These are phyloP conservation scores for Ormyrus labotus DNA, from an alignment of 2,888 invertebrate species.

Conservation along the genomic window DNA sequence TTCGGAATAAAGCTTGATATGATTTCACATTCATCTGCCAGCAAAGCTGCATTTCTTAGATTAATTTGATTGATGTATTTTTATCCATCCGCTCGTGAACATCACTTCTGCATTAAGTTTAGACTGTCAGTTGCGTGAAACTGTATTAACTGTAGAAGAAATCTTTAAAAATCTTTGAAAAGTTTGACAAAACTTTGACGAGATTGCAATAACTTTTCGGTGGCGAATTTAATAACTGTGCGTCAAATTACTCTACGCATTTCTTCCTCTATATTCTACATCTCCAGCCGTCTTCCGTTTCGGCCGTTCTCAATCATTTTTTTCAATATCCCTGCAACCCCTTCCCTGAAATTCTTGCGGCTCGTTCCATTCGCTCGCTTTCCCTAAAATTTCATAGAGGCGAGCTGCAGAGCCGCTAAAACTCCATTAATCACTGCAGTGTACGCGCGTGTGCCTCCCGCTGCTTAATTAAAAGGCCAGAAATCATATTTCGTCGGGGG, in stretches of 20 bases:
- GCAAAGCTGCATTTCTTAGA: not conserved
- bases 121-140: too few relatives aligned
- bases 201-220: not conserved
- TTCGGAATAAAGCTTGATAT: not conserved
- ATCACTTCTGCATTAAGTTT: too few relatives aligned
- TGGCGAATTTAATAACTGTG: not conserved
- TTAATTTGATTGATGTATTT: not conserved
- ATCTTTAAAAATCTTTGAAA: too few relatives aligned
- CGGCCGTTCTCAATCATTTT: slow-evolving; percentile 5
- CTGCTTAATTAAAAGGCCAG: slow-evolving; percentile 61
- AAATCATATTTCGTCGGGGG: slow-evolving; percentile 58
- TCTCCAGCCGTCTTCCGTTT: not conserved
- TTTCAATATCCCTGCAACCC: slow-evolving; percentile 25
- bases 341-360: slow-evolving; percentile 7
- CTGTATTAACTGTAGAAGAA: too few relatives aligned
- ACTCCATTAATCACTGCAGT: slow-evolving; percentile 50
- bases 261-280: not conserved
- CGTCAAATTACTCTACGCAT: not conserved
- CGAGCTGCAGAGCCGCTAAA: not conserved
- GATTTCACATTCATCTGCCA: slow-evolving; percentile 3
- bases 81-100: too few relatives aligned
- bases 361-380: not conserved
- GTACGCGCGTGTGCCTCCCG: not conserved
- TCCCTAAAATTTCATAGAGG: slow-evolving; percentile 31
- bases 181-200: too few relatives aligned